Conservation (phyloP, 1,140 invertebrate genomes). For the Macrobrachium nipponense region DNA sequence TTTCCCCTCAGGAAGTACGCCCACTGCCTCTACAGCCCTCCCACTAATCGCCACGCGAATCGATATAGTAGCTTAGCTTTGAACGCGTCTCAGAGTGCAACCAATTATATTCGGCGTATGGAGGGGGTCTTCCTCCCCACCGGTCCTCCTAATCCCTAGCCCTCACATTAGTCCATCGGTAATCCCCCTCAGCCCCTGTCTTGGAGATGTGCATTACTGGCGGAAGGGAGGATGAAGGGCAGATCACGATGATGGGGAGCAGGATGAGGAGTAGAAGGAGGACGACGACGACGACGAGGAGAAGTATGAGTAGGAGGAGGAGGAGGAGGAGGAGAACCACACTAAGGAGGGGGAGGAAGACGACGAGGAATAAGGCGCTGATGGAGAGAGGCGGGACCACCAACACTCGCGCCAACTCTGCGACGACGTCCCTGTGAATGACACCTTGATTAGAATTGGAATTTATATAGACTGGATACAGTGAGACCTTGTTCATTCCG, state of each 20-base stretch:
- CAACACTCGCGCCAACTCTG: not conserved
- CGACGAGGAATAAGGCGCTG: slow-evolving; percentile 10
- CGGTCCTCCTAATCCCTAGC: slow-evolving; percentile 42
- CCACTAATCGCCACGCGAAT: slow-evolving; percentile 59
- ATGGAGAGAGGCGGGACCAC: not conserved
- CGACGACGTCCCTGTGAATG: slow-evolving; percentile 32
- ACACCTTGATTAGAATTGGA: slow-evolving; percentile 47
- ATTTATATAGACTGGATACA: slow-evolving; percentile 44
- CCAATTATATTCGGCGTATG: slow-evolving; percentile 58
- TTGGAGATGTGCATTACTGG: slow-evolving; percentile 54
- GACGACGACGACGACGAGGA: slow-evolving; percentile 9
- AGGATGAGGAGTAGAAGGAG: slow-evolving; percentile 2
- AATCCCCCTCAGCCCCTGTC: slow-evolving; percentile 54
- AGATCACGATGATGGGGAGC: slow-evolving; percentile 28
- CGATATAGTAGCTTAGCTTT: slow-evolving; percentile 58
- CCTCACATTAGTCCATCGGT: slow-evolving; percentile 53
- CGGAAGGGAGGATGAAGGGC: slow-evolving; percentile 29
- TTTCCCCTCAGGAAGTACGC: slow-evolving; percentile 47
- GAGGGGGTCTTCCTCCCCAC: slow-evolving; percentile 32
- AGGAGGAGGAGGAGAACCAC: not conserved
- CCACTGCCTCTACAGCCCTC: slow-evolving; percentile 31
- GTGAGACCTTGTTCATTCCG: slow-evolving; percentile 12
- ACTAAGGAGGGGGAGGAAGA: not conserved
- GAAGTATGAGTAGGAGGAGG: not conserved
- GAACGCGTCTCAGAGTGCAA: slow-evolving; percentile 58